Conservation (phyloP, 2,113 vertebrate genomes). For the Phoenicopterus ruber region DNA sequence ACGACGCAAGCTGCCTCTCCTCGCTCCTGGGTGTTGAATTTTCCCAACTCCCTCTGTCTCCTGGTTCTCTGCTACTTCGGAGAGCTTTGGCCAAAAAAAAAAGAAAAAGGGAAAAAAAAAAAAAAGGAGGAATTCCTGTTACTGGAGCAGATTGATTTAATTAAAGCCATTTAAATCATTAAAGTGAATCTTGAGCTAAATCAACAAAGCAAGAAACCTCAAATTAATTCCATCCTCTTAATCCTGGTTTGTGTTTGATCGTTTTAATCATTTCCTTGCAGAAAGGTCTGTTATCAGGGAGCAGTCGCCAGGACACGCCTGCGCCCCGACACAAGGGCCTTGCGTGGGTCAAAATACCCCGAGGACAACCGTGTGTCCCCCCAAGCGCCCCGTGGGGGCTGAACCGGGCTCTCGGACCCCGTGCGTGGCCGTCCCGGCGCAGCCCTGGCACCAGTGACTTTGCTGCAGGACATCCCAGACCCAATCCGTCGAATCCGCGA, state of each 20-base stretch:
- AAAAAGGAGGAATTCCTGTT: neutral
- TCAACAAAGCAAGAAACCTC: neutral
- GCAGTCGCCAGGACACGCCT: accelerated
- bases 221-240: neutral
- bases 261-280: neutral
- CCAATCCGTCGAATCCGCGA: neutral
- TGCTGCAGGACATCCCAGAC: neutral
- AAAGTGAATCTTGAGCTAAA: neutral
- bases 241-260: neutral
- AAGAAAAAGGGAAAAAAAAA: neutral
- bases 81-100: neutral
- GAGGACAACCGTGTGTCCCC: neutral
- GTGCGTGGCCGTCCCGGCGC: neutral
- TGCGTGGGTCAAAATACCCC: accelerated
- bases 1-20: neutral
- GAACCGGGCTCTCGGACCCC: accelerated
- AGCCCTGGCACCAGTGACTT: neutral
- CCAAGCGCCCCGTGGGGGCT: neutral
- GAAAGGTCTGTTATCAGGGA: neutral
- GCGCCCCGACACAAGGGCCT: accelerated
- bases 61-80: neutral
- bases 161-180: neutral
- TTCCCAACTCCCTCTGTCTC: neutral
- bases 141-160: neutral
- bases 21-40: neutral